Conservation (phyloP, 35 echinoderm and acorn worm genomes). For the Patiria miniata region DNA sequence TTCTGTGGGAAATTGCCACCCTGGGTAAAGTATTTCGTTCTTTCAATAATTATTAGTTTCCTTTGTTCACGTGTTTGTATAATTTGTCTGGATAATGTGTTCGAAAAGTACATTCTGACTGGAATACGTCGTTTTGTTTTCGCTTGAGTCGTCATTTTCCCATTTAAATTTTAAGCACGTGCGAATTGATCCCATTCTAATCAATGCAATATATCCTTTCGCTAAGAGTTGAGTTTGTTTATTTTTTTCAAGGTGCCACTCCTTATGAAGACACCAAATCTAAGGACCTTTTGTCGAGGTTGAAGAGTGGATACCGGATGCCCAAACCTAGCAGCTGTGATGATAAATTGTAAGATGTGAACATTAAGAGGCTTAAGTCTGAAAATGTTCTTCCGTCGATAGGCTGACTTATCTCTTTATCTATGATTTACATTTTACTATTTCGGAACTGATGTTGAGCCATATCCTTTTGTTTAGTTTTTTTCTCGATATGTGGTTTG, state of each 20-base stretch:
- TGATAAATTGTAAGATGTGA: not conserved
- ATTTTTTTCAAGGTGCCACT: not conserved
- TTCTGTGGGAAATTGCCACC: slow-evolving; percentile 24
- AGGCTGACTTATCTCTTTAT: not conserved
- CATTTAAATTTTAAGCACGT: not conserved
- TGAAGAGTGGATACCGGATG: slow-evolving; percentile 32
- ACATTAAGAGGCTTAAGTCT: not conserved
- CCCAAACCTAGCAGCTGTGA: slow-evolving; percentile 3
- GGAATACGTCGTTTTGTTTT: not conserved
- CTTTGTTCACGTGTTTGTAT: not conserved
- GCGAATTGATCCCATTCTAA: not conserved
- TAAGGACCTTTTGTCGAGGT: not conserved
- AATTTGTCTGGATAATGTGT: not conserved
- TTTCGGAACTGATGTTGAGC: not conserved
- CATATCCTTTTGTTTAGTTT: not conserved
- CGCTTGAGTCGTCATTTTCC: not conserved
- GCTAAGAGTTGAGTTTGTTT: not conserved
- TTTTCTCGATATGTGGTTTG: not conserved
- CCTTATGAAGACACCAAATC: not conserved
- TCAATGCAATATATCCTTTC: not conserved
- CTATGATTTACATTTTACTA: too few species aligned
- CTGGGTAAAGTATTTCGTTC: not conserved
- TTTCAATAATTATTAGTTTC: not conserved
- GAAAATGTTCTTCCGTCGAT: too few species aligned
- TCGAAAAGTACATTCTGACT: too few species aligned